Percentiles rank a stretch among this genome's conserved stretches.
Evolutionary conservation across 2,888 invertebrate genomes (phyloP).

Genomic region (Plebejus argus): DNA sequence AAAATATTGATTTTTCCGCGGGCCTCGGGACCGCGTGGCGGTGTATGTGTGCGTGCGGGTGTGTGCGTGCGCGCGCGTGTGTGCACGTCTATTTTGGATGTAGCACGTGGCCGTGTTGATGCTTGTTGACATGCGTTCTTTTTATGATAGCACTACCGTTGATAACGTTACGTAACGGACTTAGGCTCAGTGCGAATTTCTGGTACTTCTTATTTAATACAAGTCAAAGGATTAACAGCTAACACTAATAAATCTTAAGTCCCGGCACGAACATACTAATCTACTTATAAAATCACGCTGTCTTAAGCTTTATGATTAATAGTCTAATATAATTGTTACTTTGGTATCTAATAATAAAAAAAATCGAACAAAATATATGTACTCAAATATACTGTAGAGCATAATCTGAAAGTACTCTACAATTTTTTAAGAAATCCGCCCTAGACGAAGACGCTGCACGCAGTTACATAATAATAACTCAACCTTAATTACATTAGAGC

Average conservation of each 20-base stretch:
- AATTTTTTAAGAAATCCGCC: too few relatives aligned
- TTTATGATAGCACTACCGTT: constrained; percentile 70
- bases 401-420: too few relatives aligned
- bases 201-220: not conserved
- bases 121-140: constrained; percentile 78
- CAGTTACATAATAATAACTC: too few relatives aligned
- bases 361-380: too few relatives aligned
- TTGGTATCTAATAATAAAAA: too few relatives aligned
- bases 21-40: constrained; percentile 61
- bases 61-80: constrained; percentile 55
- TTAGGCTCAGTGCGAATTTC: constrained; percentile 17
- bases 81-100: constrained; percentile 71
- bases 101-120: constrained; percentile 78
- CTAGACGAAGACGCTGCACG: too few relatives aligned
- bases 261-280: not conserved
- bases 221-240: not conserved
- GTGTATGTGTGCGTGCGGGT: constrained; percentile 48
- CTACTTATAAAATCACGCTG: too few relatives aligned
- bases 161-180: constrained; percentile 64
- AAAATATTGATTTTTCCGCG: constrained; percentile 81
- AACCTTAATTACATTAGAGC: too few relatives aligned
- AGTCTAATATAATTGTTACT: too few relatives aligned
- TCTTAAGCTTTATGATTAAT: too few relatives aligned
- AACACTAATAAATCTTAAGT: not conserved
- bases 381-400: too few relatives aligned